Evolutionary conservation across 2,888 invertebrate genomes (phyloP).

Genomic region (Neoascia interrupta): DNA sequence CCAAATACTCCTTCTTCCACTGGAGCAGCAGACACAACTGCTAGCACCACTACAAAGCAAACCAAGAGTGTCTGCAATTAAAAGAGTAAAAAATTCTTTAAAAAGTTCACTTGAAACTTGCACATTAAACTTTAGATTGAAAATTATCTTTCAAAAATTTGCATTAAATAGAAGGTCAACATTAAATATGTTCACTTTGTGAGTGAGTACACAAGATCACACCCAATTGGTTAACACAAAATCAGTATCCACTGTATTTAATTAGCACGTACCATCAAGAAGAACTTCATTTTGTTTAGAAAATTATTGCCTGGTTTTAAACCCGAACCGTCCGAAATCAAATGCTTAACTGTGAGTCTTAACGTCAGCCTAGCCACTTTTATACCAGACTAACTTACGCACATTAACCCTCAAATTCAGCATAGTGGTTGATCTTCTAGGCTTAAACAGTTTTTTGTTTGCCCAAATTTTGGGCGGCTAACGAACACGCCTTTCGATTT

Average conservation of each 20-base stretch:
- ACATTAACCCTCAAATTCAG: slow-evolving; percentile 42
- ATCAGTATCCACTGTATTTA: slow-evolving; percentile 2
- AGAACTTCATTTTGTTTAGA: slow-evolving; percentile 47
- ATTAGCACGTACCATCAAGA: slow-evolving; percentile 56
- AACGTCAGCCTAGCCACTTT: slow-evolving; percentile 35
- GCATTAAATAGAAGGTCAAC: background rate
- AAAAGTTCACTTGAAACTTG: slow-evolving; percentile 30
- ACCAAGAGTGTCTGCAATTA: slow-evolving; percentile 56
- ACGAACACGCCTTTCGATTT: background rate
- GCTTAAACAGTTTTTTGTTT: slow-evolving; percentile 16
- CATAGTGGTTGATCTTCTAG: slow-evolving; percentile 44
- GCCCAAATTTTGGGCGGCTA: slow-evolving; percentile 24
- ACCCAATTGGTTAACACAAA: slow-evolving; percentile 26
- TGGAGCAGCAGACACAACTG: slow-evolving; percentile 46
- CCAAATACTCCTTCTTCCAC: slow-evolving; percentile 49
- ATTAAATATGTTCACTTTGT: too few species aligned
- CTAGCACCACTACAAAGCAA: slow-evolving; percentile 44
- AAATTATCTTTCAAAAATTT: background rate
- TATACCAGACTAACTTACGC: slow-evolving; percentile 42
- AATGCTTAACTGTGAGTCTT: slow-evolving; percentile 45
- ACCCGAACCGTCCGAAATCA: slow-evolving; percentile 50
- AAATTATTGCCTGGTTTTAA: slow-evolving; percentile 15
- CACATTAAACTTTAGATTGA: background rate
- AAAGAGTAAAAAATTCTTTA: slow-evolving; percentile 7
- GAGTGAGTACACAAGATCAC: too few species aligned